A percentile compares a stretch with the other conserved stretches of the same genome.
phyloP scores from a whole-genome alignment of 2,113 vertebrate species.

The Cichladusa arquata region DNA sequence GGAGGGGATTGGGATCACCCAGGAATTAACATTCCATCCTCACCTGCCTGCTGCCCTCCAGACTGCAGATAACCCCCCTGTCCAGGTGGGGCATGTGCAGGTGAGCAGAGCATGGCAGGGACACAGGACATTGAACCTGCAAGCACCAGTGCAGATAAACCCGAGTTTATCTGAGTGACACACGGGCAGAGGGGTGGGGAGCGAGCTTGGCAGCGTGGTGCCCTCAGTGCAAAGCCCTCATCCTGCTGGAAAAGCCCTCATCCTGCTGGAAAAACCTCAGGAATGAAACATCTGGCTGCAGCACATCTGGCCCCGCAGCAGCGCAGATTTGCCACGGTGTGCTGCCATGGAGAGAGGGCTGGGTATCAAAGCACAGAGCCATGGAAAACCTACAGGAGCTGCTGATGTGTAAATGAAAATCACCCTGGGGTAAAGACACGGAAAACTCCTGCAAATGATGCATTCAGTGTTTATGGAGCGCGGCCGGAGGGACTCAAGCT shows the following conservation, averaged over 20 bases:
- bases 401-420: neutral
- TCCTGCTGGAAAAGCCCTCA: neutral
- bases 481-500: neutral
- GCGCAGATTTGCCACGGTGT: fast-evolving
- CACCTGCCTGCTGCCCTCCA: fast-evolving
- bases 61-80: fast-evolving
- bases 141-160: neutral
- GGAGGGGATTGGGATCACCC: neutral
- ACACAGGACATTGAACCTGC: neutral
- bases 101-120: neutral
- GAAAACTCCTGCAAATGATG: neutral
- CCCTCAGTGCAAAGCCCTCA: neutral
- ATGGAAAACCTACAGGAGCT: neutral
- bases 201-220: fast-evolving
- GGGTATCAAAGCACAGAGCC: neutral
- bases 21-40: neutral
- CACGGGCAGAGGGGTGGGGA: neutral
- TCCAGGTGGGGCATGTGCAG: fast-evolving
- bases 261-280: neutral
- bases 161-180: neutral
- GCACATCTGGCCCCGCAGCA: neutral
- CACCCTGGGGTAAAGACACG: neutral
- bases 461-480: neutral
- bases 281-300: neutral
- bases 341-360: neutral